Base-by-base conservation (phyloP, 1,140 invertebrate species). In the Mesaphorura yosii region DNA sequence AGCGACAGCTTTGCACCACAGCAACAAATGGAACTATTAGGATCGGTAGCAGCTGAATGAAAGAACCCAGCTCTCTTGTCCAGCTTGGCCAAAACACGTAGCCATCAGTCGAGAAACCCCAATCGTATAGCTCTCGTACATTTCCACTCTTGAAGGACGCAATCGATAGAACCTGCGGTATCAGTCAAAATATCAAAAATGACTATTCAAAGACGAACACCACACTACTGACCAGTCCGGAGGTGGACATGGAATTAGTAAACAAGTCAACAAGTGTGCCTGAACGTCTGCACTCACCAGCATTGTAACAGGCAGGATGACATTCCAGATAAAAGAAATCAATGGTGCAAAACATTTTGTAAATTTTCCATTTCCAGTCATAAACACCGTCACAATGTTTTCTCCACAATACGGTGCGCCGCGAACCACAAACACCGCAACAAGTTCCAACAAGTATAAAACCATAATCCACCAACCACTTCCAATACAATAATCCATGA, bases 271-370 rank as follows among this genome's bases (percentile, higher is more conserved):
- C n/a, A n/a, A n/a, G n/a, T n/a, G n/a, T n/a, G n/a, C 4, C 7
- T 42, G 12, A 42, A 42, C 7, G 12, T 19, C n/a, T n/a, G n/a
- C 55, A 70, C 69, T 75, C 65, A 88, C 85, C 69, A 86, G 78
- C 41, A 89, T 68, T 5, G 77, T 72, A 40, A 87, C 80, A 2
- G 87, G 86, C 52, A 89, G 66, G 45, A 88, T 72, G 4, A 91
- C 83, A 67, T 86, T 91, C 88, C 88, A 92, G 1, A 79, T 81
- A 64, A 91, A 86, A n/a, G 84, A 83, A 3, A 90, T 69, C 23
- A 88, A 68, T 2, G 80, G 76, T 7, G 82, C 81, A 6, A 77
- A 41, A 48, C 51, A 45, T 41, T 48, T 59, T 19, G 41, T 50
- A 50, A 57, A 34, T 60, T 58, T 64, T 54, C 53, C 59, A 12